Conservation (phyloP, 2,113 vertebrate species). For the Callaeas wilsoni region DNA sequence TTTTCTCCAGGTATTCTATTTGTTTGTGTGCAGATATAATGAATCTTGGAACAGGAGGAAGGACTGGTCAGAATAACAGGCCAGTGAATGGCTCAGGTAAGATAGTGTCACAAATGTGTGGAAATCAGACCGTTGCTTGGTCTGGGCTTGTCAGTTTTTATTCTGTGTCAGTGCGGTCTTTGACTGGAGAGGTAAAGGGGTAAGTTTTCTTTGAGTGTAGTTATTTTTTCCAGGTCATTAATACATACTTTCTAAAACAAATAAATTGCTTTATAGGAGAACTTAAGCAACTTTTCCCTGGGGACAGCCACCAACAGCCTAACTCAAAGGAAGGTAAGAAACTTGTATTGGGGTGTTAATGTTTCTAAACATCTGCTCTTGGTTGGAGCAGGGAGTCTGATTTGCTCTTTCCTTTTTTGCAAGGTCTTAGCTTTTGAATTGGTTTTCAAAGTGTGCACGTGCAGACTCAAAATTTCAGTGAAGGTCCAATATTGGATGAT, state of each 20-base stretch:
- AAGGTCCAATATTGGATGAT: neutral
- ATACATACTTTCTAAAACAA: neutral
- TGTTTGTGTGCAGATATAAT: neutral
- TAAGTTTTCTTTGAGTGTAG: neutral
- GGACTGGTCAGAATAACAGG: neutral
- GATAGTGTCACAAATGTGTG: neutral
- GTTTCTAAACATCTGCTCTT: neutral
- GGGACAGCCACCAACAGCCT: neutral
- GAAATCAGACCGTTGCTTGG: neutral
- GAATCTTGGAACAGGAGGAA: accelerated
- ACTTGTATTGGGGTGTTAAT: neutral
- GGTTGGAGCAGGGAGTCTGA: neutral
- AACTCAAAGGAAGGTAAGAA: neutral
- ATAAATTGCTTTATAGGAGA: neutral
- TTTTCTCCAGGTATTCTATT: neutral
- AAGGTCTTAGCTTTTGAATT: neutral
- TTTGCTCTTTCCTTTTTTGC: neutral
- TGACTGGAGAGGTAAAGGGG: neutral
- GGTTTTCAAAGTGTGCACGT: neutral
- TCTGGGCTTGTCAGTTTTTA: neutral
- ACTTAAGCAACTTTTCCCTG: accelerated
- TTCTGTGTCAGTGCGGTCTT: neutral
- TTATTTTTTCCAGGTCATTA: neutral
- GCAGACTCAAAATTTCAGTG: neutral
- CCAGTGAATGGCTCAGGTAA: neutral